phyloP scores from a whole-genome alignment of 2,797 vertebrate species.

The Silurus aristotelis region DNA sequence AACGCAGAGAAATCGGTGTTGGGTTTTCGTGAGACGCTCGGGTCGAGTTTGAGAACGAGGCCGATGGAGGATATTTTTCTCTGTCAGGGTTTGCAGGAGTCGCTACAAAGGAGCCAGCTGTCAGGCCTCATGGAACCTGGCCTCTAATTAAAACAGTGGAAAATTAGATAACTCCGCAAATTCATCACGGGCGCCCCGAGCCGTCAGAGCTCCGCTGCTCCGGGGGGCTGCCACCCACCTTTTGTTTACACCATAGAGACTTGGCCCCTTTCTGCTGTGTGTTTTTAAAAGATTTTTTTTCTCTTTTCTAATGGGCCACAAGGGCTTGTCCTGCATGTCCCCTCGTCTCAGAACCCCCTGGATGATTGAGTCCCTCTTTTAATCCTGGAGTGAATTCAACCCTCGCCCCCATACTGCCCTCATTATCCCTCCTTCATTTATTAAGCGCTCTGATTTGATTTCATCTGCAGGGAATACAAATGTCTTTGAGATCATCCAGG shows the following conservation, averaged over 20 bases:
- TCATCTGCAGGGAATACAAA: slow-evolving; percentile 70
- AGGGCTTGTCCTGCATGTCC: slow-evolving; percentile 72
- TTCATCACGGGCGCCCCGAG: slow-evolving; percentile 92
- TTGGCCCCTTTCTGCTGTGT: slow-evolving; percentile 77
- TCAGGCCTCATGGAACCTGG: slow-evolving; percentile 87
- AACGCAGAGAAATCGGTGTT: slow-evolving; percentile 67
- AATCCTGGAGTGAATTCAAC: slow-evolving; percentile 25
- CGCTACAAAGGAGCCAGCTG: slow-evolving; percentile 94
- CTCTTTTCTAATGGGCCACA: slow-evolving; percentile 71
- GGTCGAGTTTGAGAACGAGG: slow-evolving; percentile 82
- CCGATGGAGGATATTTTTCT: slow-evolving; percentile 85
- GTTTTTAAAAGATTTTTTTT: slow-evolving; percentile 72
- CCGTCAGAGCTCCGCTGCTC: slow-evolving; percentile 80
- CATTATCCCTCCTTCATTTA: slow-evolving; percentile 77
- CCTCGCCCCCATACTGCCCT: slow-evolving; percentile 63
- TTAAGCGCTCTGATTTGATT: slow-evolving; percentile 80
- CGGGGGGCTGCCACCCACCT: slow-evolving; percentile 87
- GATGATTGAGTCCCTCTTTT: slow-evolving; percentile 64
- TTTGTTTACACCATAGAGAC: slow-evolving; percentile 87
- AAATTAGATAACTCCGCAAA: slow-evolving; percentile 99
- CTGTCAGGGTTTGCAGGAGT: slow-evolving; percentile 89
- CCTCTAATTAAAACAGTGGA: slow-evolving; percentile 99
- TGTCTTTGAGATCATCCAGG: background rate
- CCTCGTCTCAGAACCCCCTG: slow-evolving; percentile 56
- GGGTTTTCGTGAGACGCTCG: background rate